Evolutionary conservation across 1,140 invertebrate species (phyloP), one percentile per base, ranked within the genome.

Genomic region (Hycleus phaleratus): DNA sequence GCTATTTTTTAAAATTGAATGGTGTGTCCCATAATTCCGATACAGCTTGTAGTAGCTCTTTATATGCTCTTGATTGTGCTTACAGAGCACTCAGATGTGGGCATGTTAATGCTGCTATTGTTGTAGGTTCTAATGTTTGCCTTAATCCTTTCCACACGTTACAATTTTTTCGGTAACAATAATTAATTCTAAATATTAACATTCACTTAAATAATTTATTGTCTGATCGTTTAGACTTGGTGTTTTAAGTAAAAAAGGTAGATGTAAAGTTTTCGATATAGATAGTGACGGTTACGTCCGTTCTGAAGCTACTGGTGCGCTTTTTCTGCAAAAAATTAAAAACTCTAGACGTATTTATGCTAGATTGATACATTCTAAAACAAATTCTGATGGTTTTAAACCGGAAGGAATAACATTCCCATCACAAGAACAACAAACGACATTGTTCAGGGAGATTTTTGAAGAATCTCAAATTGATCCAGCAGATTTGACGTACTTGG

Each of bases 191-290:
- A 6, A n/a, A 18, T 3, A 9, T 5, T 24, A 3, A 26, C 40
- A 4, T 25, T 39, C 4, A 18, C 24, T 7, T 11, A 43, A 26
- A 4, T 11, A 11, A n/a, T 7, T 11, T 55, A 40, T 38, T 32
- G 0, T 56, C 39, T 51, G 26, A 46, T 10, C 47, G 1, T 68
- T 24, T 62, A 86, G 86, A 66, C 77, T 91, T 73, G 91, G 91
- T 45, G 93, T 97, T 66, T 73, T 97, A 7, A 88, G 91, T 0
- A 68, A 77, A 0, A 90, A 95, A 59, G 95, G 95, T 3, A 81
- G 76, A 45, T 97, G 93, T 73, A 93, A 93, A 71, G 85, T 86
- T 38, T 97, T 98, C 71, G 95, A 98, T 74, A 83, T 85, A 49
- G 81, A 82, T 58, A 87, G 85, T 0, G 82, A 85, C 60, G 88